These are phyloP conservation scores for Pangasianodon hypophthalmus DNA, from an alignment of 2,113 vertebrate species.

Conservation along the genomic window DNA sequence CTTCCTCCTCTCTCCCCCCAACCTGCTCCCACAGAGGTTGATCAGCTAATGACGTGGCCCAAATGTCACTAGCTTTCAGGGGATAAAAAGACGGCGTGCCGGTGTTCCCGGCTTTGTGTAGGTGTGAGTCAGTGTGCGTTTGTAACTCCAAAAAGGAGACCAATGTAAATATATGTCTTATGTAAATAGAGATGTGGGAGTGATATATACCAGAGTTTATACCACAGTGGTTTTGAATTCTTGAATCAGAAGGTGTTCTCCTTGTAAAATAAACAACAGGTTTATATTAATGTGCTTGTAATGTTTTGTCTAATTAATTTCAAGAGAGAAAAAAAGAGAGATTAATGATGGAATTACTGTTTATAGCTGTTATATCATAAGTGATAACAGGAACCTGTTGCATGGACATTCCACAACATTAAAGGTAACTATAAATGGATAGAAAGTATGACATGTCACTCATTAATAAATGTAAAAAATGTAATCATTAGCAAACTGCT, in stretches of 20 bases:
- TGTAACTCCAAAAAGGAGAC: not conserved
- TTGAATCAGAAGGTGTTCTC: not conserved
- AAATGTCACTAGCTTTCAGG: constrained; percentile 50
- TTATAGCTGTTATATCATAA: not conserved
- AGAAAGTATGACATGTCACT: no score
- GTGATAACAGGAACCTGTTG: not conserved
- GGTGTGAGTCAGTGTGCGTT: not conserved
- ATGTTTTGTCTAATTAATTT: not conserved
- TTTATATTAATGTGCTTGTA: not conserved
- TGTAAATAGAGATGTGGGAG: not conserved
- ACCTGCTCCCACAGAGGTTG: constrained; percentile 53
- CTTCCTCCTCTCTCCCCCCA: constrained; percentile 29
- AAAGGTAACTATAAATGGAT: not conserved
- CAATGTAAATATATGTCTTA: not conserved
- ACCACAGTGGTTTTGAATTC: not conserved
- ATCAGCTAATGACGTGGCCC: constrained; percentile 52
- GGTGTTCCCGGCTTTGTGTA: constrained; percentile 13
- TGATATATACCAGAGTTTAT: not conserved
- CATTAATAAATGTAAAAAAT: not conserved
- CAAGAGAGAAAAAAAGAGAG: not conserved
- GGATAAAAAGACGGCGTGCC: constrained; percentile 29
- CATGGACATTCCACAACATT: not conserved
- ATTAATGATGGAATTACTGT: not conserved
- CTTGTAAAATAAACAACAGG: not conserved
- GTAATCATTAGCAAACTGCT: not conserved